Evolutionary conservation across 2,888 invertebrate species (phyloP), one percentile per base, ranked within the genome.

Genomic region (Geotrupes spiniger): DNA sequence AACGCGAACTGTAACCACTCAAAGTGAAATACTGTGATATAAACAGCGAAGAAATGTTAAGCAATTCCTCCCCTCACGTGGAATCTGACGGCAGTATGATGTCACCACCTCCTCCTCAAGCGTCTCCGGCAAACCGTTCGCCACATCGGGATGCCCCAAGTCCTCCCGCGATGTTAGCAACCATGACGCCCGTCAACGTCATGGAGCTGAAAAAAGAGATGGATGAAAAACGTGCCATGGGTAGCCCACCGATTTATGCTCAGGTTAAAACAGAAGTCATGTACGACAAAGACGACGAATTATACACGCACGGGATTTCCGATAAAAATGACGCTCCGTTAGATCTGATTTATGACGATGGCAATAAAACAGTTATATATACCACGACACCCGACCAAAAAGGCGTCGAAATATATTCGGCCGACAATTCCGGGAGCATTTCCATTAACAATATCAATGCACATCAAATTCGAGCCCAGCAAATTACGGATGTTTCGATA

Each of bases 121-220:
- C 75, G 41, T 79, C 80, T 43, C 77, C 79, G 49, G 73, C 74
- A 29, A 67, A 69, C 38, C 63, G 72, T 41, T 72, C 74, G 14
- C 71, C 78, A 49, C 59, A 64, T 49, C 76, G 78, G 58, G 78
- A 79, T 59, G 81, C 82, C 36, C 82, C 83, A 41, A 74, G 82
- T 74, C 85, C 81, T 62, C 86, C 85, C 62, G 81, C 86, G 54
- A 85, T 90, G 74, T 78, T 91, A 59, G 88, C 89, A 58, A 90
- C 89, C 65, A 91, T 91, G 90, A 90, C 89, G 52, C 89, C 90
- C 47, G 90, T 90, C 57, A 89, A 87, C 66, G 89, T 89, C 27
- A 79, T 89, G 62, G 89, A 89, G 65, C 79, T 84, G 45, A 74
- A 82, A 63, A 82, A 82, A 49, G 82, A 82, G 64, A 80, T 81